Evolutionary conservation across 2,797 vertebrate species (phyloP), one percentile per base, ranked within the genome.

Genomic region (Clarias fuscus): DNA sequence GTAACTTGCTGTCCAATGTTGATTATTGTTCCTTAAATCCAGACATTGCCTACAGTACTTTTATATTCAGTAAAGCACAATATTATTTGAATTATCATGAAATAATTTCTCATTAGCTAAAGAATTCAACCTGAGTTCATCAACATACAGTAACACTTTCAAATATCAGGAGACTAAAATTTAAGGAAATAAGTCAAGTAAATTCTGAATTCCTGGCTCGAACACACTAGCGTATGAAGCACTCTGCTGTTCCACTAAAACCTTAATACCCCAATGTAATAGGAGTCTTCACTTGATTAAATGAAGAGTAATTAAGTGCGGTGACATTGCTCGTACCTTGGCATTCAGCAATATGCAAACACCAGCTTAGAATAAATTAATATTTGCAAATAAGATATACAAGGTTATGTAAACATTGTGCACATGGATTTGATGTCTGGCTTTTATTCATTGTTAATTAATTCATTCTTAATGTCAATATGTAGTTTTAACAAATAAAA

Each of bases 271-370:
- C 59, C 40, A 22, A 37, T 27, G 37, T 40, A 83, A 85, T 27
- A 73, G 4, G 73, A 33, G 27, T 40, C 33, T 61, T 62, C 2
- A 79, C 5, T 40, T 80, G 22, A 80, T 80, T 80, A 64, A 43
- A 62, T 40, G 33, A n/a, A 43, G 11, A 80, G 78, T 80, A 80
- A 64, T 64, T 80, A 80, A 37, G 33, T 73, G 27, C n/a, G 27
- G 77, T 67, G 84, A 65, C 79, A 75, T 67, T 65, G 27, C n/a
- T 59, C 58, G 67, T 82, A 86, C 48, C 79, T 75, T 33, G 15
- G n/a, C 59, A 75, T 22, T 56, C 78, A 67, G 13, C 48, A 67
- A 27, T 75, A 76, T 75, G 59, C 79, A 82, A 82, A 67, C 61
- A 82, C 75, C 3, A 10, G 43, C 70, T 67, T 27, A 48, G 43